Percentiles rank a stretch among this genome's conserved stretches.
phyloP scores from a whole-genome alignment of 1,140 invertebrate species.

The Adelges cooleyi region DNA sequence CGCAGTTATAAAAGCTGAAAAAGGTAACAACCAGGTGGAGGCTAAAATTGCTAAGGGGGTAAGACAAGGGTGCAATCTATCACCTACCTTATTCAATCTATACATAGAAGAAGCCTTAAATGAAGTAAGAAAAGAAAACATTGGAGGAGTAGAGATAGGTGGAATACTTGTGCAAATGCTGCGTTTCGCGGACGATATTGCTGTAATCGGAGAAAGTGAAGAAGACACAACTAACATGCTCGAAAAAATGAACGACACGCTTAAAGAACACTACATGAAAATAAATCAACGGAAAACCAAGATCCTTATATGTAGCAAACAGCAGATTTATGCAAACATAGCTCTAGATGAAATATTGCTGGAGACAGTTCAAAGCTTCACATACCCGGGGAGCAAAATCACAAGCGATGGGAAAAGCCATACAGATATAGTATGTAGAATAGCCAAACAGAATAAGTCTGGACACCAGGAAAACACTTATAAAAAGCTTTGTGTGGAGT shows the following conservation, averaged over 20 bases:
- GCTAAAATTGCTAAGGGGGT: not conserved
- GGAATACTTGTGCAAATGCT: too few relatives aligned
- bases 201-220: too few relatives aligned
- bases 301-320: not conserved
- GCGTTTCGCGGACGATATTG: too few relatives aligned
- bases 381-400: not conserved
- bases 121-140: too few relatives aligned
- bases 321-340: not conserved
- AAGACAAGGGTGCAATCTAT: not conserved
- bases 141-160: not conserved
- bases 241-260: too few relatives aligned
- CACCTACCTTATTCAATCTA: not conserved
- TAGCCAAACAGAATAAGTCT: not conserved
- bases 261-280: too few relatives aligned
- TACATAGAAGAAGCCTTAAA: too few relatives aligned
- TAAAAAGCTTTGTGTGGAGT: not conserved
- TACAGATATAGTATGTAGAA: not conserved
- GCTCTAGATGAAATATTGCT: not conserved
- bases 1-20: not conserved
- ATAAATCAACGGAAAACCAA: too few relatives aligned
- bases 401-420: not conserved
- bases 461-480: not conserved
- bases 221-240: too few relatives aligned
- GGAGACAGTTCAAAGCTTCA: too few relatives aligned
- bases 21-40: not conserved